phyloP scores from a whole-genome alignment of 2,888 invertebrate species.

The Drosophila maculinotata region DNA sequence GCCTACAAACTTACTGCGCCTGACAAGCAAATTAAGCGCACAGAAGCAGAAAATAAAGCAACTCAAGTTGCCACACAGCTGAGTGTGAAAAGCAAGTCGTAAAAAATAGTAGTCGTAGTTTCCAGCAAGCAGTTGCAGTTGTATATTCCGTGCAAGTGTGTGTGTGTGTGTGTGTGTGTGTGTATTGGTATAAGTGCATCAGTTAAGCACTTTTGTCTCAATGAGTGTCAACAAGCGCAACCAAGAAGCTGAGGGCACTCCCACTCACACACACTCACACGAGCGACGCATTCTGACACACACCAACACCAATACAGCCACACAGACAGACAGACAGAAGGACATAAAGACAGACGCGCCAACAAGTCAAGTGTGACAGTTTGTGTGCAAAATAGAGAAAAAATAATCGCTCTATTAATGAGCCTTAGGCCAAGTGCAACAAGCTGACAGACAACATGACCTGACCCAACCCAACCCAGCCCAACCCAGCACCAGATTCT shows the following conservation, averaged over 20 bases:
- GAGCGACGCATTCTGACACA: neutral
- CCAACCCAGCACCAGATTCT: conserved; percentile 36
- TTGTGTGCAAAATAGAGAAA: conserved; percentile 56
- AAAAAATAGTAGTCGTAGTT: conserved; percentile 55
- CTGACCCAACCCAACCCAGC: conserved; percentile 53
- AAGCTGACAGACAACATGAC: conserved; percentile 76
- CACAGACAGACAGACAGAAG: neutral
- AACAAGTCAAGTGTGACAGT: conserved; percentile 28
- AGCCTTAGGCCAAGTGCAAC: conserved; percentile 81
- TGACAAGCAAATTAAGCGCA: conserved; percentile 78
- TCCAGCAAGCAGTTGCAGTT: conserved; percentile 17
- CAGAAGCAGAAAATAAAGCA: conserved; percentile 73
- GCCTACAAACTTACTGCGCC: conserved; percentile 61
- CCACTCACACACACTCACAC: conserved; percentile 2
- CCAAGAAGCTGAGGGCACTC: conserved; percentile 46
- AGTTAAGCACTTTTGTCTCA: conserved; percentile 81
- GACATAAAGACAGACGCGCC: neutral
- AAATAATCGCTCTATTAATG: conserved; percentile 77
- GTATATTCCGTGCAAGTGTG: neutral
- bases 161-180: conserved; percentile 2
- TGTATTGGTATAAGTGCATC: conserved; percentile 70
- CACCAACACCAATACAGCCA: neutral
- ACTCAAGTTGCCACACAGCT: conserved; percentile 33
- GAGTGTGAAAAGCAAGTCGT: conserved; percentile 42
- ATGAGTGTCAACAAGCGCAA: conserved; percentile 78